These are phyloP conservation scores for Puffinus mauretanicus DNA, from an alignment of 2,113 vertebrate species.

Conservation along the genomic window DNA sequence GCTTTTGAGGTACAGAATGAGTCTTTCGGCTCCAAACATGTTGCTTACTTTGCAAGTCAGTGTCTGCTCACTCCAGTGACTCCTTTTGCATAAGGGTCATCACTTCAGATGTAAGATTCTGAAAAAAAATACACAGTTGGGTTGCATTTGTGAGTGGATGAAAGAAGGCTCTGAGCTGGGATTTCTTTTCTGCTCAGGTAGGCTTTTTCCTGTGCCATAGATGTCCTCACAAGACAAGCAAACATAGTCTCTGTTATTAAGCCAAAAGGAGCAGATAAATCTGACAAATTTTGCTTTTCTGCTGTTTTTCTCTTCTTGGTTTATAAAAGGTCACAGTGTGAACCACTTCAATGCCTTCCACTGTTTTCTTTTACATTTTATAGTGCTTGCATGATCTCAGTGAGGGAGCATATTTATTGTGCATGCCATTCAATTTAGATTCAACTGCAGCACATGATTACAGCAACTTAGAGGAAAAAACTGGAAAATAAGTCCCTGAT, in stretches of 20 bases:
- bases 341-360: conserved; percentile 66
- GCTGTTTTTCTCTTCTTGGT: conserved; percentile 32
- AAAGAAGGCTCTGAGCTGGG: not conserved
- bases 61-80: not conserved
- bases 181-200: conserved; percentile 40
- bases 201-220: not conserved
- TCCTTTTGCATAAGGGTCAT: not conserved
- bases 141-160: not conserved
- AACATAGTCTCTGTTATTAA: not conserved
- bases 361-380: conserved; percentile 70
- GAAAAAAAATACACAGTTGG: not conserved
- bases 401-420: conserved; percentile 64
- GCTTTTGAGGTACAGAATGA: not conserved
- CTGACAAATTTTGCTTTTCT: conserved; percentile 2
- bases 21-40: not conserved
- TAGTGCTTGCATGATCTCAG: conserved; percentile 57
- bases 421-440: conserved; percentile 69
- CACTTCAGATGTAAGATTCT: not conserved
- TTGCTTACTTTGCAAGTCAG: not conserved
- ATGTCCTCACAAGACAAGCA: conserved; percentile 9
- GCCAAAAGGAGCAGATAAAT: conserved; percentile 40
- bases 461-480: conserved; percentile 59
- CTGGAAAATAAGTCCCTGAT: conserved; percentile 79
- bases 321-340: conserved; percentile 61
- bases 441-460: conserved; percentile 72